Evolutionary conservation across 2,113 vertebrate species (phyloP).

Genomic region (Eulemur rufifrons): DNA sequence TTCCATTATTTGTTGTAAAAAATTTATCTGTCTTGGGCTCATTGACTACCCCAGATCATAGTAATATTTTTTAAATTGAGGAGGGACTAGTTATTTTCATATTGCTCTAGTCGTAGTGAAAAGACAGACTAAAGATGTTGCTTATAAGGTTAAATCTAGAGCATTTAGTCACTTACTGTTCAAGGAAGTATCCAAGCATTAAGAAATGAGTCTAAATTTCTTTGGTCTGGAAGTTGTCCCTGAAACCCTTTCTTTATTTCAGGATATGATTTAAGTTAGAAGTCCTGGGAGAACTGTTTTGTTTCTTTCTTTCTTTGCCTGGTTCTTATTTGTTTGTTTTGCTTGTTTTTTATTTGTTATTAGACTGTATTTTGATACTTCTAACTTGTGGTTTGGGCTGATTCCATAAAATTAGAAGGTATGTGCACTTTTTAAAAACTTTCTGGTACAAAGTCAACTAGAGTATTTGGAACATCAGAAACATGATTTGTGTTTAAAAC

Average conservation of each 20-base stretch:
- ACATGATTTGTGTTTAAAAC: conserved; percentile 12
- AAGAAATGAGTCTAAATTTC: neutral
- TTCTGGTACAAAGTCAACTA: conserved; percentile 9
- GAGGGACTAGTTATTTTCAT: neutral
- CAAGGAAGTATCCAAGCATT: neutral
- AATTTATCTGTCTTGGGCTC: neutral
- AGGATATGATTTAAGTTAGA: neutral
- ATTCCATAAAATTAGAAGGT: conserved; percentile 29
- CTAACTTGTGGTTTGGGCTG: conserved; percentile 47
- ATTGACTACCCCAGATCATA: neutral
- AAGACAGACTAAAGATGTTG: neutral
- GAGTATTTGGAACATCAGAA: conserved; percentile 13
- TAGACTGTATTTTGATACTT: conserved; percentile 54
- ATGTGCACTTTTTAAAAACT: neutral
- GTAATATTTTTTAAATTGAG: neutral
- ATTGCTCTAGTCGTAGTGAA: neutral
- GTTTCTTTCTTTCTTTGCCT: conserved; percentile 48
- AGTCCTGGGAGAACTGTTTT: conserved; percentile 12
- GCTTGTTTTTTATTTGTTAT: conserved; percentile 41
- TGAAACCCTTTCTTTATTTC: neutral
- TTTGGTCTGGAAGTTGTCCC: neutral
- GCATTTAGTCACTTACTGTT: neutral
- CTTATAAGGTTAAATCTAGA: neutral
- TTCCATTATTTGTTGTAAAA: neutral
- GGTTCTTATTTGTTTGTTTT: conserved; percentile 12